phyloP scores from a whole-genome alignment of 2,888 invertebrate species.

The Chrysodeixis includens region DNA sequence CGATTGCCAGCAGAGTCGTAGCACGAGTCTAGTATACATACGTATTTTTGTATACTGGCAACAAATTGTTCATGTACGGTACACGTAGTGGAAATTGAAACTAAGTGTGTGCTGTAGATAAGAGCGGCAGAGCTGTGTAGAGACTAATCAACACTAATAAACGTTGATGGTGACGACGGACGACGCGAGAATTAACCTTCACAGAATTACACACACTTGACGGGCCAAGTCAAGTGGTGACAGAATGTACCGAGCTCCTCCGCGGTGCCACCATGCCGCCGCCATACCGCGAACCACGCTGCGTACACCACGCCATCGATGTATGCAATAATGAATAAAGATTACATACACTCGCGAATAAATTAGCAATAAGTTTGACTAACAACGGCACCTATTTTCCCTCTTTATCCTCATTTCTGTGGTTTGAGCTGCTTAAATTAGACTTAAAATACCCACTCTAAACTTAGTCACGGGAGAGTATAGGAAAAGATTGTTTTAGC shows the following conservation, averaged over 20 bases:
- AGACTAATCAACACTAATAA: constrained; percentile 71
- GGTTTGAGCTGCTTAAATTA: constrained; percentile 10
- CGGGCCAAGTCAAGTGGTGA: constrained; percentile 25
- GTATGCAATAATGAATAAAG: constrained; percentile 2
- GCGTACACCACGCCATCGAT: background rate
- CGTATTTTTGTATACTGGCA: constrained; percentile 41
- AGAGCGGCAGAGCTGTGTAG: constrained; percentile 47
- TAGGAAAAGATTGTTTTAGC: background rate
- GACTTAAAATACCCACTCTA: background rate
- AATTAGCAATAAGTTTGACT: constrained; percentile 17
- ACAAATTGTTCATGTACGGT: constrained; percentile 48
- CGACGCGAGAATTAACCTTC: constrained; percentile 60
- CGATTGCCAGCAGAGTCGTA: constrained; percentile 25
- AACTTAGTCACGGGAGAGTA: background rate
- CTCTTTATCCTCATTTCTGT: constrained; percentile 29
- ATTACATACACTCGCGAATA: constrained; percentile 18
- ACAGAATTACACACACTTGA: constrained; percentile 56
- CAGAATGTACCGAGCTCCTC: constrained; percentile 22
- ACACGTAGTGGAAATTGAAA: constrained; percentile 54
- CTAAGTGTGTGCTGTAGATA: constrained; percentile 59
- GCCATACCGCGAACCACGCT: background rate
- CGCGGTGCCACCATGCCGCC: background rate
- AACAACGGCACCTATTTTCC: constrained; percentile 26
- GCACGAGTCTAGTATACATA: constrained; percentile 9
- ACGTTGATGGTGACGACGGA: constrained; percentile 63